Base-by-base conservation (phyloP, 2,888 invertebrate species). In the Aporophyla lueneburgensis region DNA sequence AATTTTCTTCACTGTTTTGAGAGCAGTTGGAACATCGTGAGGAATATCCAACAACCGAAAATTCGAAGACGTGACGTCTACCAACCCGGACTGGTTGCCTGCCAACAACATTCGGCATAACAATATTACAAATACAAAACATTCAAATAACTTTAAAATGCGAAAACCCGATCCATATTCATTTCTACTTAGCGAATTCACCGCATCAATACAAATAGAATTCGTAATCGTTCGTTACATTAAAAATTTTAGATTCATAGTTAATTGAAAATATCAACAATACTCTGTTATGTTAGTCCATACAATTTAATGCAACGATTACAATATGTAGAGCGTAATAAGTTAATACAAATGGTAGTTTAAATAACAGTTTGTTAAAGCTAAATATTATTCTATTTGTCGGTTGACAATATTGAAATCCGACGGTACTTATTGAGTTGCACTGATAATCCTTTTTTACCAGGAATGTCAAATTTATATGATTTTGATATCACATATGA, bases 161-260 rank as follows among this genome's bases (percentile, higher is more conserved):
- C 46, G 14, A 59, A 51, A 75, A 61, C 62, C 19, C 33, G 62
- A 80, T 62, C 21, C 49, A 63, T 70, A 70, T 40, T 40, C 33
- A 33, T 33, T 7, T 43, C 19, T 63, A 56, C 75, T 65, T 76
- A 79, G 69, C 16, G 61, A 77, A 77, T 67, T 71, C 62, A 86
- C 27, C 12, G 51, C 51, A 21, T 43, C 58, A 71, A 79, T 69
- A 72, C 67, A 82, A 82, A 74, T 65, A 72, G 63, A 87, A 82
- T 85, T 68, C 65, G 40, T 87, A 77, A 85, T 75, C 51, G 33
- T 69, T 62, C 67, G 81, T 78, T 74, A 76, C 73, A 85, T 81
- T 69, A 53, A 51, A 19, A 65, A 77, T 72, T 77, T 76, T 75
- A 68, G 79, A 77, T 76, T 49, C 71, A 76, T 68, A 59, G 24